Percentiles rank a stretch among this genome's conserved stretches.
Evolutionary conservation across 2,113 vertebrate species (phyloP).

Genomic region (Callaeas wilsoni): DNA sequence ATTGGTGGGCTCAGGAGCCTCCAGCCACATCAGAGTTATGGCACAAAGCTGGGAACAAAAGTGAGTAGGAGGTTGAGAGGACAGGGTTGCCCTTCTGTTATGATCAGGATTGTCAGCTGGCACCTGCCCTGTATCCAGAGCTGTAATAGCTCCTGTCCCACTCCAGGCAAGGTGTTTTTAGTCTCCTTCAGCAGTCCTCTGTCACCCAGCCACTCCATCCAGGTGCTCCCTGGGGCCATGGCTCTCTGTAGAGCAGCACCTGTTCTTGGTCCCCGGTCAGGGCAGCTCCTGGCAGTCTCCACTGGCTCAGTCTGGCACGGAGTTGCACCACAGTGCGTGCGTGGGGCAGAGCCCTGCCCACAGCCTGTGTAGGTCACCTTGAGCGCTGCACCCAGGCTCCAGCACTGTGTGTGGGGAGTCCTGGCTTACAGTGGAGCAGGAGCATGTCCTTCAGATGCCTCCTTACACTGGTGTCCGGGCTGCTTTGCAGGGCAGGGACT

Average conservation of each 20-base stretch:
- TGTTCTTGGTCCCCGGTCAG: background rate
- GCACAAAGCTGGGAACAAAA: background rate
- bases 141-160: background rate
- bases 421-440: background rate
- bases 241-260: background rate
- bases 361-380: background rate
- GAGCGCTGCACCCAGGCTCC: background rate
- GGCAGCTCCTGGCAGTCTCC: background rate
- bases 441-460: background rate
- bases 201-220: background rate
- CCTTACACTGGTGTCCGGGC: background rate
- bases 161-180: background rate
- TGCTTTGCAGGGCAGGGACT: background rate
- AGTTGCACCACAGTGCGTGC: accelerated
- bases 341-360: background rate
- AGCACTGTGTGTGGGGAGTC: background rate
- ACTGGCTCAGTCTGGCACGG: background rate
- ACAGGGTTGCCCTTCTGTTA: background rate
- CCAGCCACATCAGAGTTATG: background rate
- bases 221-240: background rate
- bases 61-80: background rate
- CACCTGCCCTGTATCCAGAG: background rate
- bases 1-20: background rate
- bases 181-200: background rate
- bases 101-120: background rate